Evolutionary conservation across 2,113 vertebrate genomes (phyloP).

Genomic region (Myotis davidii): DNA sequence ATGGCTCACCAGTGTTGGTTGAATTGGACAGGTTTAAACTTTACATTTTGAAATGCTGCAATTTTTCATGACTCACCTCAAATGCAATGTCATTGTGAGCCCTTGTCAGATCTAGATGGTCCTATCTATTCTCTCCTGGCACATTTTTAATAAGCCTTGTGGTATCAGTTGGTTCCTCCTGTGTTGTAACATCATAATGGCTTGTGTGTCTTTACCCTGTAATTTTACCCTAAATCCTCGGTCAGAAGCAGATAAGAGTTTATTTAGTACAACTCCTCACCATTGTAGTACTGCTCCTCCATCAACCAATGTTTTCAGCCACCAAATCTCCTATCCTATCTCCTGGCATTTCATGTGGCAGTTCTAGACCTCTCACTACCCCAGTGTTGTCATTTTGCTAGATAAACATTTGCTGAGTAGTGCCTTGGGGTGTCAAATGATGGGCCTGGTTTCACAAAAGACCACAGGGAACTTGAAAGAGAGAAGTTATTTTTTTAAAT

Average conservation of each 20-base stretch:
- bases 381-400: background rate
- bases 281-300: background rate
- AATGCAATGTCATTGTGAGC: background rate
- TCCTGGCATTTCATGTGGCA: background rate
- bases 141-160: background rate
- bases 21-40: background rate
- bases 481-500: background rate
- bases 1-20: background rate
- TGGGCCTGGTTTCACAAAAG: background rate
- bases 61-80: background rate
- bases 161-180: background rate
- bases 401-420: background rate
- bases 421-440: background rate
- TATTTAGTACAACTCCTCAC: background rate
- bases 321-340: background rate
- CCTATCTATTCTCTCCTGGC: background rate
- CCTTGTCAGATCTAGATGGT: accelerated
- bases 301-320: background rate
- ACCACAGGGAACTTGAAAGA: background rate
- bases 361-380: background rate
- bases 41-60: background rate
- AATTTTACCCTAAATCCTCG: background rate
- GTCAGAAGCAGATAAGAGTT: background rate
- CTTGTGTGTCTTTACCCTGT: background rate
- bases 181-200: background rate